Conservation (phyloP, 2,113 vertebrate genomes). For the Orycteropus afer region DNA sequence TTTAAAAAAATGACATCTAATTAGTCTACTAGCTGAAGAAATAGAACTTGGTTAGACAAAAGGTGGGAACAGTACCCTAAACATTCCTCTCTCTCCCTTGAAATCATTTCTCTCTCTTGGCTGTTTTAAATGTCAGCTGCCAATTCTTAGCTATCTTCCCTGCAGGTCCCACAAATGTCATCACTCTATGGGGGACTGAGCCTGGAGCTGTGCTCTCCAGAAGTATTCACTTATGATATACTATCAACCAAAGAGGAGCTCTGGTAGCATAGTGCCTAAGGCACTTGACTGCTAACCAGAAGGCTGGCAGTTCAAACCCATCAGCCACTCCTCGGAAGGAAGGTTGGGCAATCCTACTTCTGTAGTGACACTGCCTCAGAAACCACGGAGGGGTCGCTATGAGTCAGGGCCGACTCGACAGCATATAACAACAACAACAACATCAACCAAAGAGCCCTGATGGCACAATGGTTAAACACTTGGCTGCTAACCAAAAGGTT, state of each 20-base stretch:
- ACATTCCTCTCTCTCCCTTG: neutral
- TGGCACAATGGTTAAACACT: neutral
- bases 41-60: neutral
- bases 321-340: too few relatives aligned
- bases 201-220: neutral
- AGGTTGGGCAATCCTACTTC: too few relatives aligned
- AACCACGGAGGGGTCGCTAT: too few relatives aligned
- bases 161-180: neutral
- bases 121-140: neutral
- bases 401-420: too few relatives aligned
- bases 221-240: neutral
- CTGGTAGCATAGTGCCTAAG: too few relatives aligned
- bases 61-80: neutral
- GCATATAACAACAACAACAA: too few relatives aligned
- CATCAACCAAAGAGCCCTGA: too few relatives aligned
- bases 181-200: neutral
- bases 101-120: neutral
- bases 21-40: neutral
- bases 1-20: neutral
- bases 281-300: too few relatives aligned
- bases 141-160: neutral
- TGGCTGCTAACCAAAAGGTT: neutral
- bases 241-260: neutral
- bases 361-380: too few relatives aligned
- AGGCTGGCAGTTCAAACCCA: too few relatives aligned